Percentiles rank a stretch among this genome's conserved stretches.
Evolutionary conservation across 2,797 vertebrate genomes (phyloP).

Genomic region (Tinamus major): DNA sequence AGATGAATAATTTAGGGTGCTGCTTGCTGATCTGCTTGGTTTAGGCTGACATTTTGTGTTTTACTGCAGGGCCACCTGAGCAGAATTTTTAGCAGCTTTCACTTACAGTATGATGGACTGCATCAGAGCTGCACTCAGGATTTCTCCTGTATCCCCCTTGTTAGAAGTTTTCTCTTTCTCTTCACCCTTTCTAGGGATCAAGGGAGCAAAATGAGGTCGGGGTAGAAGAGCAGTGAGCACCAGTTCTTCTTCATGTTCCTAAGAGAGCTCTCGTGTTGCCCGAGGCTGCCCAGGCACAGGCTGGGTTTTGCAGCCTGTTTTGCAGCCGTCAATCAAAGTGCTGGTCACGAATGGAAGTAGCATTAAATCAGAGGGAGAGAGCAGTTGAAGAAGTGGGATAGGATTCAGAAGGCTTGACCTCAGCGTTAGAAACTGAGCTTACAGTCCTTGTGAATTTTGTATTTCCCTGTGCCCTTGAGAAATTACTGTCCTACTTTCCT

Average conservation of each 20-base stretch:
- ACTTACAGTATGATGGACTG: background rate
- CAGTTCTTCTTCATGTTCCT: background rate
- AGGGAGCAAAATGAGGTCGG: background rate
- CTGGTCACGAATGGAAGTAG: background rate
- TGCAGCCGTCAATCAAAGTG: background rate
- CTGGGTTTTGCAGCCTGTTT: background rate
- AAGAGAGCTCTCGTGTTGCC: background rate
- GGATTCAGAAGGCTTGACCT: background rate
- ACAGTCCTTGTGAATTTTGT: background rate
- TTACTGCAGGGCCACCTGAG: conserved; percentile 73
- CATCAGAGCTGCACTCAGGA: background rate
- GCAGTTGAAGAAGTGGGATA: background rate
- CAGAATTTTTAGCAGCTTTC: conserved; percentile 77
- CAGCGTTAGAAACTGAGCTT: background rate
- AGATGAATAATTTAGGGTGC: conserved; percentile 14
- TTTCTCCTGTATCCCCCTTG: background rate
- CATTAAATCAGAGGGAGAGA: background rate
- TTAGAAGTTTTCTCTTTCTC: background rate
- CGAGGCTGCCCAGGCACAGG: background rate
- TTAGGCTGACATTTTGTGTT: conserved; percentile 23
- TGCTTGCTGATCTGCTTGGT: conserved; percentile 38
- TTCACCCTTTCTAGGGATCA: background rate
- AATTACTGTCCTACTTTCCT: background rate
- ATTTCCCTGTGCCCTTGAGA: background rate
- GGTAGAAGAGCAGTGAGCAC: background rate